Percentiles rank a stretch among this genome's conserved stretches.
Evolutionary conservation across 2,888 invertebrate species (phyloP).

Genomic region (Rambutsinella grinnellia): DNA sequence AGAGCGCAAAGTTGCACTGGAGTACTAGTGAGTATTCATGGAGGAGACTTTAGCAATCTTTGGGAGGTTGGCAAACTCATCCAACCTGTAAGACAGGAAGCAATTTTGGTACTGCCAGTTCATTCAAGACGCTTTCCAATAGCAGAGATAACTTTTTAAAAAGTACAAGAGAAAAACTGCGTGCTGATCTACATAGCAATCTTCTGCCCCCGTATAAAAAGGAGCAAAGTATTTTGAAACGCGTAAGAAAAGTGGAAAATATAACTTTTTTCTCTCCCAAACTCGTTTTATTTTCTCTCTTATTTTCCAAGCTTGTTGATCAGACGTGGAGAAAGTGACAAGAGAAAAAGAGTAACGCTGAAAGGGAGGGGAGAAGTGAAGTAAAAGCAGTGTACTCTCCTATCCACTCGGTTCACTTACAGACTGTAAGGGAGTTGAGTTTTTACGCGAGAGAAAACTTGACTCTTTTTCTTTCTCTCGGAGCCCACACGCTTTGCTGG

Average conservation of each 20-base stretch:
- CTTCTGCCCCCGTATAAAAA: too few relatives aligned
- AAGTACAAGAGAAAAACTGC: neutral
- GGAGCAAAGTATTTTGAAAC: neutral
- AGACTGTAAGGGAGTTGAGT: slow-evolving; percentile 24
- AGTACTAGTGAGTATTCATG: slow-evolving; percentile 21
- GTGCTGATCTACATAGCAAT: neutral
- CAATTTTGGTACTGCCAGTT: slow-evolving; percentile 29
- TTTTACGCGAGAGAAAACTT: slow-evolving; percentile 48
- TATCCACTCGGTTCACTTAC: slow-evolving; percentile 34
- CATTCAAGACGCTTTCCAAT: neutral
- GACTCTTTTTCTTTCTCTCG: slow-evolving; percentile 27
- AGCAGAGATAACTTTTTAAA: neutral
- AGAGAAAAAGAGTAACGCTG: slow-evolving; percentile 10
- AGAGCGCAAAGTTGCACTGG: neutral
- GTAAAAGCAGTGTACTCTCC: slow-evolving; percentile 29
- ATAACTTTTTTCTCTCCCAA: too few relatives aligned
- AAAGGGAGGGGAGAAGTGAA: slow-evolving; percentile 19
- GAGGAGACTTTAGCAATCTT: slow-evolving; percentile 9
- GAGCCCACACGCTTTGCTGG: neutral
- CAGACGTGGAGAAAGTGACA: slow-evolving; percentile 1
- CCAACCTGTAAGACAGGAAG: slow-evolving; percentile 46
- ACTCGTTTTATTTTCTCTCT: too few relatives aligned
- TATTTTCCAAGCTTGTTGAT: slow-evolving; percentile 33
- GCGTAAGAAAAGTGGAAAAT: neutral
- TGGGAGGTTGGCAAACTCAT: slow-evolving; percentile 11